Conservation (phyloP, 2,888 invertebrate species). For the Campoletis raptor region DNA sequence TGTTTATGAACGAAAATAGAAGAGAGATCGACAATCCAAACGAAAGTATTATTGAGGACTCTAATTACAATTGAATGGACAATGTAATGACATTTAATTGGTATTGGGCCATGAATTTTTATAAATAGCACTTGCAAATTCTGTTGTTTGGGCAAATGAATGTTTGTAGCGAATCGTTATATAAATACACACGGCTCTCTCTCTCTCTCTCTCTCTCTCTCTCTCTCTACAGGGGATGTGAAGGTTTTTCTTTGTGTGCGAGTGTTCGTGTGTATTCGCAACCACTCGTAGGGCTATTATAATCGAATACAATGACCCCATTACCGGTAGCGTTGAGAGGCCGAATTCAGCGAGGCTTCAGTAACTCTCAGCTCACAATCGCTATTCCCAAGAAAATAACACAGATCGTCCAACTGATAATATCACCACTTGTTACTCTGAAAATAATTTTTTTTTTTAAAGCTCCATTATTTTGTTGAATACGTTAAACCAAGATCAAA, state of each 20-base stretch:
- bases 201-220: too few relatives aligned
- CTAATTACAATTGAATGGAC: background rate
- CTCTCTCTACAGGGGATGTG: conserved; percentile 14
- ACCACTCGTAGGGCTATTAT: conserved; percentile 46
- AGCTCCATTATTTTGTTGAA: too few relatives aligned
- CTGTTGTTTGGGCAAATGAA: conserved; percentile 34
- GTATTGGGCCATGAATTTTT: background rate
- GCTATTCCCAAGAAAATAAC: background rate
- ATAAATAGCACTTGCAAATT: background rate
- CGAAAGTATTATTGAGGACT: background rate
- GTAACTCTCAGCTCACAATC: conserved; percentile 32
- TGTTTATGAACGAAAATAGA: conserved; percentile 1
- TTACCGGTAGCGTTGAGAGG: conserved; percentile 54
- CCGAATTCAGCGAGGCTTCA: conserved; percentile 50
- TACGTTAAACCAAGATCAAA: too few relatives aligned
- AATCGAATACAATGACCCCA: conserved; percentile 60
- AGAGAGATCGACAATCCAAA: background rate
- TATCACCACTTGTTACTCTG: background rate
- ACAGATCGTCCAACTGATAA: background rate
- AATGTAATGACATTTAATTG: background rate
- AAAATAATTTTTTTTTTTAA: background rate
- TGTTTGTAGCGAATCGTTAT: conserved; percentile 32
- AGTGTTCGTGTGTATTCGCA: conserved; percentile 11
- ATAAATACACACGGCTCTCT: background rate
- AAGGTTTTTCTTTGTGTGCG: background rate